These are phyloP conservation scores for Micrasema longulum DNA, from an alignment of 1,140 invertebrate genomes.

Conservation along the genomic window DNA sequence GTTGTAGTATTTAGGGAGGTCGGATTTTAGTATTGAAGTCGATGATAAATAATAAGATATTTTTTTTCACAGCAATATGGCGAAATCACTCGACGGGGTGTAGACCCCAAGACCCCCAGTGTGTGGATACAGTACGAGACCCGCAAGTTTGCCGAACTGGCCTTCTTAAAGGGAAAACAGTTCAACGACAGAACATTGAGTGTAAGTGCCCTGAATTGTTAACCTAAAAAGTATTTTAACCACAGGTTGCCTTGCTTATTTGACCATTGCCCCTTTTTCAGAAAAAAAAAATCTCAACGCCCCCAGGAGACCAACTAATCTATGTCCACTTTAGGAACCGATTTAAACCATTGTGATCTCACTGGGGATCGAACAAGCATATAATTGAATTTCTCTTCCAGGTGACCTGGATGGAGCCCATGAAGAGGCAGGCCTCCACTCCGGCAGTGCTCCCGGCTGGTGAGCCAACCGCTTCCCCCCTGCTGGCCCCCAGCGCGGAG, in stretches of 20 bases:
- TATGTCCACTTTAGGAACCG: no score
- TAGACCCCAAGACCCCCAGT: slow-evolving; percentile 75
- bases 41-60: slow-evolving; percentile 11
- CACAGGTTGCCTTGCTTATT: background rate
- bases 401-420: slow-evolving; percentile 38
- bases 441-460: background rate
- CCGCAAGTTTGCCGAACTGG: slow-evolving; percentile 80
- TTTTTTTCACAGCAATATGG: slow-evolving; percentile 73
- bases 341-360: no score
- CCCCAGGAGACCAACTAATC: no score
- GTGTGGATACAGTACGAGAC: slow-evolving; percentile 79
- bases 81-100: slow-evolving; percentile 76
- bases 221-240: background rate
- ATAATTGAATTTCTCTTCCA: no score
- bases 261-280: background rate
- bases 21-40: background rate
- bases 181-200: slow-evolving; percentile 68
- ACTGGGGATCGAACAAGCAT: no score
- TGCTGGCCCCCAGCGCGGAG: background rate
- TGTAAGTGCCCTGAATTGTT: slow-evolving; percentile 33
- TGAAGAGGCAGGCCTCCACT: background rate
- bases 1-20: background rate
- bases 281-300: no score
- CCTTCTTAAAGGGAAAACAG: slow-evolving; percentile 73
- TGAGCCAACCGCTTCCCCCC: no score